Evolutionary conservation across 2,113 vertebrate species (phyloP), one percentile per base, ranked within the genome.

Genomic region (Taxidea taxus): DNA sequence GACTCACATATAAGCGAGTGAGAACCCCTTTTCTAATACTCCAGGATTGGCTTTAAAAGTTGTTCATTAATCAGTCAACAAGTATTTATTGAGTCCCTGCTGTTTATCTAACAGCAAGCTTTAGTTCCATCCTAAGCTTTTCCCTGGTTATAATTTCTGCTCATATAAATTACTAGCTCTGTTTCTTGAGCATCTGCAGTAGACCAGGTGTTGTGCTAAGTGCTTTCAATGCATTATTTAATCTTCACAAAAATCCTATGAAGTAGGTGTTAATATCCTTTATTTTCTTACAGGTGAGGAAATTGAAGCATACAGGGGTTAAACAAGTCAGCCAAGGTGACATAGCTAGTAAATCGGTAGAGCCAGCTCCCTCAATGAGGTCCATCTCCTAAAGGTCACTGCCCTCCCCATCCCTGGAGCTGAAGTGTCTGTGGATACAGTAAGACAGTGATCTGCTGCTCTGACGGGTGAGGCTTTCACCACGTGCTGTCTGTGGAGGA

Each of bases 161-260:
- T 91, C 4, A 23, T 95, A 80, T 80, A 88, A 47, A 92, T 97
- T 44, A 81, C 29, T 90, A 80, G 34, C 37, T 91, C 1, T 91
- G 74, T 95, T 49, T 84, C 49, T 44, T 74, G 60, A 92, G 21
- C 54, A 62, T 84, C 39, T 74, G 3, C 9, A 64, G 1, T 70
- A 70, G 64, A 29, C 23, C 23, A 75, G 29, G 6, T 72, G 23
- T 80, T 92, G 42, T 62, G 51, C 51, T 93, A 66, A 82, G 54
- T 70, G n/a, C 74, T 86, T 82, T 95, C 60, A 75, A 6, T 64
- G 51, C 54, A 91, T 89, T 94, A 88, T 92, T 92, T 77, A 72
- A 84, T 96, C 23, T 60, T 78, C 31, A 68, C 15, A 90, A 87
- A 83, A 78, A 27, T 25, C 29, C 87, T 94, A 31, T 51, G 27